Percentiles rank a stretch among this genome's conserved stretches.
These are phyloP conservation scores for Boulengeromyrus knoepffleri DNA, from an alignment of 2,113 vertebrate species.

Conservation along the genomic window DNA sequence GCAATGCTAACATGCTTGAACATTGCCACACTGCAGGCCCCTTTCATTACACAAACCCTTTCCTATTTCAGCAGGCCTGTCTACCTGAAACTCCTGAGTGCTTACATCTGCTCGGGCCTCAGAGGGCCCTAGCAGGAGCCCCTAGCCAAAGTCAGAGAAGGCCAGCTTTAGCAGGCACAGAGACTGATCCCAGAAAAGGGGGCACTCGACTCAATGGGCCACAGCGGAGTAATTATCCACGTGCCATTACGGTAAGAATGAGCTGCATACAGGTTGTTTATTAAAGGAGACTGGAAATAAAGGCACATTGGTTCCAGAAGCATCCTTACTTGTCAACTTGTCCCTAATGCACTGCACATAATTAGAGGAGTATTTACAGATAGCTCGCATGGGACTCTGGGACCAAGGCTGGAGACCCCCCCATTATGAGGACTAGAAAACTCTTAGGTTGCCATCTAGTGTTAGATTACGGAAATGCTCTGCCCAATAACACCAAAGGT, in stretches of 20 bases:
- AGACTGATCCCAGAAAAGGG: not conserved
- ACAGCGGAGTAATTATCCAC: not conserved
- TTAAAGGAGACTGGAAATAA: not conserved
- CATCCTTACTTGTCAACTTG: not conserved
- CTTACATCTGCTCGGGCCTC: not conserved
- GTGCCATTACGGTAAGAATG: not conserved
- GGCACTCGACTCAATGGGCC: not conserved
- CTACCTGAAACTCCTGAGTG: not conserved
- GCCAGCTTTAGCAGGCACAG: not conserved
- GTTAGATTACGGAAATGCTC: not conserved
- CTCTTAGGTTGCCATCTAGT: conserved; percentile 11
- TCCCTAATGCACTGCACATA: not conserved
- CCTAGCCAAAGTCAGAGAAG: not conserved
- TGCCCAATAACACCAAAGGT: not conserved
- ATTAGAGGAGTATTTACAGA: not conserved
- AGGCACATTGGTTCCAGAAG: not conserved
- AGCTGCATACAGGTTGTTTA: not conserved
- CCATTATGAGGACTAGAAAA: not conserved
- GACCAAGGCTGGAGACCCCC: not conserved
- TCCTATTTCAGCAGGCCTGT: not conserved
- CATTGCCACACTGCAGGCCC: not conserved
- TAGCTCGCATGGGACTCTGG: not conserved
- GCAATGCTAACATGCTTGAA: not conserved
- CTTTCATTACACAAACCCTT: not conserved
- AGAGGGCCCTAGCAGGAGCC: not conserved